Base-by-base conservation (phyloP, 2,113 vertebrate species). In the Antidorcas marsupialis region DNA sequence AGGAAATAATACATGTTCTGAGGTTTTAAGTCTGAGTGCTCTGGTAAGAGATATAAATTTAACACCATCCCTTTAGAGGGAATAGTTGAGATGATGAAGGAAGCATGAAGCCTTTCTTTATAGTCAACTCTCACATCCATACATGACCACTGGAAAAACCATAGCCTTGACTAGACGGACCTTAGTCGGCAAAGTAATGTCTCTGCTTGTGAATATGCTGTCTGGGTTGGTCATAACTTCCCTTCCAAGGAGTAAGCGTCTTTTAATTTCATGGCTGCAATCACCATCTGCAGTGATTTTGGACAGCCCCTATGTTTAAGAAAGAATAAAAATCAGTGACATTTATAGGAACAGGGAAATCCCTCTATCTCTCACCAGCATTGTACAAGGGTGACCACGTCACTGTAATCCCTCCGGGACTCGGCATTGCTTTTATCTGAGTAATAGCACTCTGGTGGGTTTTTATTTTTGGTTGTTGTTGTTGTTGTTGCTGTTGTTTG, bases 281-380 rank as follows among this genome's bases (percentile, higher is more conserved):
- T 43, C 43, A 43, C 43, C 43, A 43, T 43, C 43, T 43, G 43
- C 43, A 43, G 43, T 43, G 43, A n/a, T 85, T 28, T 79, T 91
- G 43, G 62, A 39, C 13, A 43, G 7, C 30, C 15, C 45, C 45
- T 71, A 45, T 47, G 19, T 83, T 28, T 55, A 71, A 79, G 43
- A 28, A 95, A 95, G n/a, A 87, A 55, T 52, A 84, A 93, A 91
- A 91, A 50, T 53, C 81, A 89, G 28, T 50, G 81, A 81, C 16
- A 43, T 55, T 85, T 93, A 64, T 23, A 91, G 10, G 74, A 25
- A 78, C 87, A 95, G 14, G 36, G 30, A 74, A 62, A 45, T 62
- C n/a, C 45, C 17, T 55, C 2, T 19, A 23, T 5, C 19, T 89
- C 28, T 76, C 81, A 67, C 9, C 33, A 57, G 4, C 21, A 55